Evolutionary conservation across 1,140 invertebrate genomes (phyloP), one percentile per base, ranked within the genome.

Genomic region (Drosophila nigrodunni): DNA sequence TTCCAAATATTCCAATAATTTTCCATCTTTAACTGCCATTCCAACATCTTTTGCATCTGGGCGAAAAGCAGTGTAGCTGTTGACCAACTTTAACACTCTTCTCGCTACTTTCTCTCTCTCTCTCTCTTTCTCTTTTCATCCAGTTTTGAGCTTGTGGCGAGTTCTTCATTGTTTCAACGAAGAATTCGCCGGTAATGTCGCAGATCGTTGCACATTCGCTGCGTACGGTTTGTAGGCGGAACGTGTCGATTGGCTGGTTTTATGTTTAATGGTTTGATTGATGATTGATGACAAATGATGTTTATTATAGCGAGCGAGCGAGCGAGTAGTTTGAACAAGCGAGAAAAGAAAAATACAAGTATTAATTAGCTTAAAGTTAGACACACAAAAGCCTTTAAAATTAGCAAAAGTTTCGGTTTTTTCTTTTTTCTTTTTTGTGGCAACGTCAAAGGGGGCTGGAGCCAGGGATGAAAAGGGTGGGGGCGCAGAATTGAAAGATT

Each of bases 151-250:
- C 37, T 43, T 43, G 41, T 13, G 50, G 7, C 25, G 25, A 57
- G 3, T 15, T 59, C 70, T 74, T 78, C 76, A 75, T 78, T 75
- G 47, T 58, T 92, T 92, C 61, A 92, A 93, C 61, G 95, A 94
- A 55, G 92, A 91, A 90, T 95, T 95, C 47, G 95, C 95, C 80
- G 95, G 95, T 78, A 95, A 93, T 67, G 95, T 95, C 47, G 95
- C 95, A 62, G 95, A 95, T 92, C 95, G 93, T 93, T 95, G 95
- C 82, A 95, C 95, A 77, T 92, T 92, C 10, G 92, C 87, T 83
- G 95, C 92, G 77, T 94, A 95, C 83, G 95, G 95, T 92, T 95
- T 95, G 82, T 95, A 93, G 73, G 94, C 94, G 77, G 95, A 96
- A 87, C 95, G 94, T 62, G 95, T 96, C 18, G 95, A 96, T 93